A percentile compares a stretch with the other conserved stretches of the same genome.
These are phyloP conservation scores for Aeoliscus strigatus DNA, from an alignment of 2,797 vertebrate species.

Conservation along the genomic window DNA sequence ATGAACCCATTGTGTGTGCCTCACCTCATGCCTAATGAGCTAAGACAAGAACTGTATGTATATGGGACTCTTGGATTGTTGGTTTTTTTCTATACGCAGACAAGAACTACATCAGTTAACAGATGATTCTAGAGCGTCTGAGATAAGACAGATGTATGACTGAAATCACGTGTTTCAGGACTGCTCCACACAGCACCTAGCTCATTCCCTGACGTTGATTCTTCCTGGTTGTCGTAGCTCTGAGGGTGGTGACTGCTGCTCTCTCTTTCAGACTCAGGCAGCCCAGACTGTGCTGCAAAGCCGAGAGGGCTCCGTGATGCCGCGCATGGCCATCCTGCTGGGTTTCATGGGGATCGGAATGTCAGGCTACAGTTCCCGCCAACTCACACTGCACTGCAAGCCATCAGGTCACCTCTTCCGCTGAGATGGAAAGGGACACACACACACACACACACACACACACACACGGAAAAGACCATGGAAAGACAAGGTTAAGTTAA, in stretches of 20 bases:
- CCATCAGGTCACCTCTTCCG: slow-evolving; percentile 65
- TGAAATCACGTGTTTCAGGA: slow-evolving; percentile 32
- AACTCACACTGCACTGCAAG: slow-evolving; percentile 72
- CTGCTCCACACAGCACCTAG: background rate
- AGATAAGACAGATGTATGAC: slow-evolving; percentile 29
- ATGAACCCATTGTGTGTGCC: slow-evolving; percentile 21
- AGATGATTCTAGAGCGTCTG: slow-evolving; percentile 23
- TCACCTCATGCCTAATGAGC: too few species aligned
- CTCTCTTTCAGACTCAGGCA: slow-evolving; percentile 74
- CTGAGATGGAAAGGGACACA: slow-evolving; percentile 43
- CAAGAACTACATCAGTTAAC: too few species aligned
- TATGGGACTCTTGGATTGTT: slow-evolving; percentile 10
- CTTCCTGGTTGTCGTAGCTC: background rate
- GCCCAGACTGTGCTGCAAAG: slow-evolving; percentile 58
- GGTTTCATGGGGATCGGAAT: slow-evolving; percentile 72
- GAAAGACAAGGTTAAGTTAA: background rate
- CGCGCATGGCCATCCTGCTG: slow-evolving; percentile 64
- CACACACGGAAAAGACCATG: slow-evolving; percentile 1
- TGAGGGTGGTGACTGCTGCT: slow-evolving; percentile 29
- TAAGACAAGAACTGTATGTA: too few species aligned
- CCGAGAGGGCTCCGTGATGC: slow-evolving; percentile 45
- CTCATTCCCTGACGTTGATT: slow-evolving; percentile 3
- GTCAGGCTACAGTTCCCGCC: slow-evolving; percentile 74
- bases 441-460: slow-evolving; percentile 1
- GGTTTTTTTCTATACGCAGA: too few species aligned